Evolutionary conservation across 2,113 vertebrate genomes (phyloP), one percentile per base, ranked within the genome.

Genomic region (Lethenteron camtschaticum): DNA sequence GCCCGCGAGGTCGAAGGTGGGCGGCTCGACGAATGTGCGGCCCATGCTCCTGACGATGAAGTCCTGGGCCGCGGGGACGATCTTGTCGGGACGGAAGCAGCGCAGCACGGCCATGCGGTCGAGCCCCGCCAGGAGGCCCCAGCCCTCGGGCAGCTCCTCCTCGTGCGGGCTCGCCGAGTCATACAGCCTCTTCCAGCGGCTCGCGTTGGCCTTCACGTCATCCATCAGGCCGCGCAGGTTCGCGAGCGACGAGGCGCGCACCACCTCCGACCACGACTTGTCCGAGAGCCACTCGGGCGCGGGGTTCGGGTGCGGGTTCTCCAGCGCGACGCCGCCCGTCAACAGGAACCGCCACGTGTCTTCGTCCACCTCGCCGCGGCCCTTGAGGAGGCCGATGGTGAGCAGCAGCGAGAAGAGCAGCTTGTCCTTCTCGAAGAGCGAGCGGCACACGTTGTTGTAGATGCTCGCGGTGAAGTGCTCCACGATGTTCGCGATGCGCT

Each of bases 361-460:
- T 69, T 89, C 84, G 0, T 83, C 78, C 9, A 94, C 73, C 57
- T 77, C 70, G 7, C 70, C 79, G 70, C 81, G 84, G 18, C 85
- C 84, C 71, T 88, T 89, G 85, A 95, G 78, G 70, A 95, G 84
- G 69, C 87, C 85, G 0, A 89, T 71, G 1, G 87, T 90, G 10
- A 95, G 79, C 8, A 96, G 84, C 57, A 96, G 78, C 12, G 89
- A 91, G 77, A 90, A 96, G 2, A 95, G 79, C 66, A 95, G 75
- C 74, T 95, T 95, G 71, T 95, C 89, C 72, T 95, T 95, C 71
- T 94, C 90, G 75, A 95, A 94, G 59, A 95, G 82, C 0, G 90
- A 95, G 11, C 86, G 82, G 69, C 90, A 96, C 55, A 95, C 81
- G 0, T 95, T 91, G 11, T 85, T 87, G 69, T 95, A 95, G 76